Percentiles rank a stretch among this genome's conserved stretches.
Evolutionary conservation across 2,888 invertebrate genomes (phyloP).

Genomic region (Drosophila dives): DNA sequence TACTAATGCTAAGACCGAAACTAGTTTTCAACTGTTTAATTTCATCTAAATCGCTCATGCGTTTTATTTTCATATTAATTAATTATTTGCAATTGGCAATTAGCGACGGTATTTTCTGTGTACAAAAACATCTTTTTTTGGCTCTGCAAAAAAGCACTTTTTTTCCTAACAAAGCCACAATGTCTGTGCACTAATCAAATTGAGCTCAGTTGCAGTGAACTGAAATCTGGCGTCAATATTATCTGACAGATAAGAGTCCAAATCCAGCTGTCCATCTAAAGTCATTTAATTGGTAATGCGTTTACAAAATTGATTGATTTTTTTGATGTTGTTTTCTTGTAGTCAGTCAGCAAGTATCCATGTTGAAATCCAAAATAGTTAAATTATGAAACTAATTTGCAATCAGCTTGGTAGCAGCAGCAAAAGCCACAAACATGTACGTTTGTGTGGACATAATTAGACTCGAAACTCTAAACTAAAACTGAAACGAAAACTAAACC

Average conservation of each 20-base stretch:
- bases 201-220: not conserved
- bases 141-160: conserved; percentile 16
- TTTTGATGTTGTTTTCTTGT: not conserved
- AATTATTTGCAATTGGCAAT: conserved; percentile 74
- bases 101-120: conserved; percentile 47
- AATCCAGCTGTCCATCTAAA: conserved; percentile 4
- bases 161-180: conserved; percentile 2
- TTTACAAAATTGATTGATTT: not conserved
- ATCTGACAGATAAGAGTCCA: not conserved
- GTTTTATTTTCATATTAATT: conserved; percentile 62
- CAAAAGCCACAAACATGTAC: conserved; percentile 15
- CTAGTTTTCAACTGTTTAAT: conserved; percentile 44
- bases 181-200: not conserved
- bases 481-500: conserved; percentile 74
- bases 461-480: conserved; percentile 65
- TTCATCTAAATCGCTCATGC: conserved; percentile 23
- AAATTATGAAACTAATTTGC: conserved; percentile 71
- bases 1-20: conserved; percentile 31
- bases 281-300: not conserved
- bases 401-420: conserved; percentile 20
- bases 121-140: conserved; percentile 12
- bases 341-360: not conserved
- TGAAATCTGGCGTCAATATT: not conserved
- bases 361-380: conserved; percentile 44
- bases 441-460: conserved; percentile 58